phyloP scores from a whole-genome alignment of 2,888 invertebrate species.

The Halocaridina rubra region DNA sequence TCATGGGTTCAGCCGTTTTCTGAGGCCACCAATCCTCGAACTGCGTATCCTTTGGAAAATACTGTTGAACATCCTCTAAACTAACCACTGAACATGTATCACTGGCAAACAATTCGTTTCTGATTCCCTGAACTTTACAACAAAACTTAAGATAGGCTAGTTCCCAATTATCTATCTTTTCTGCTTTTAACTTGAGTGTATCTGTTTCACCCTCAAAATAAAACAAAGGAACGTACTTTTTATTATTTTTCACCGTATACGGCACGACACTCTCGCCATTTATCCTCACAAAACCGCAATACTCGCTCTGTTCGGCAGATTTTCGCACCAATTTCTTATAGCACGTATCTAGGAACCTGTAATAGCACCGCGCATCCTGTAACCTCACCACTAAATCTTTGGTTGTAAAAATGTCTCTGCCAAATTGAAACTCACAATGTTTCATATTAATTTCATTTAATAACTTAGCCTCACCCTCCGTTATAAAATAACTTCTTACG shows the following conservation, averaged over 20 bases:
- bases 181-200: conserved; percentile 86
- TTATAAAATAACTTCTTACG: conserved; percentile 92
- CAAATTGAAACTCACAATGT: conserved; percentile 92
- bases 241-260: conserved; percentile 72
- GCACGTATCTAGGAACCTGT: conserved; percentile 89
- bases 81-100: conserved; percentile 92
- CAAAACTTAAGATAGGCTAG: conserved; percentile 92
- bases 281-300: conserved; percentile 91
- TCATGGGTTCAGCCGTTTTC: conserved; percentile 64
- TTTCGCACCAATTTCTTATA: conserved; percentile 82
- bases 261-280: conserved; percentile 64
- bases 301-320: conserved; percentile 71
- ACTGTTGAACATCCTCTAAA: conserved; percentile 88
- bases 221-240: conserved; percentile 89
- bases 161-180: conserved; percentile 90
- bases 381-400: conserved; percentile 91
- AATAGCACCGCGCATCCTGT: conserved; percentile 81
- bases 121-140: conserved; percentile 92
- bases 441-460: conserved; percentile 92
- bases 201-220: conserved; percentile 90
- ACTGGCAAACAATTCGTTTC: conserved; percentile 90
- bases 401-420: conserved; percentile 85
- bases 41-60: conserved; percentile 88
- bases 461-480: conserved; percentile 87
- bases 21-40: conserved; percentile 93